Evolutionary conservation across 2,113 vertebrate genomes (phyloP).

Genomic region (Pithys albifrons): DNA sequence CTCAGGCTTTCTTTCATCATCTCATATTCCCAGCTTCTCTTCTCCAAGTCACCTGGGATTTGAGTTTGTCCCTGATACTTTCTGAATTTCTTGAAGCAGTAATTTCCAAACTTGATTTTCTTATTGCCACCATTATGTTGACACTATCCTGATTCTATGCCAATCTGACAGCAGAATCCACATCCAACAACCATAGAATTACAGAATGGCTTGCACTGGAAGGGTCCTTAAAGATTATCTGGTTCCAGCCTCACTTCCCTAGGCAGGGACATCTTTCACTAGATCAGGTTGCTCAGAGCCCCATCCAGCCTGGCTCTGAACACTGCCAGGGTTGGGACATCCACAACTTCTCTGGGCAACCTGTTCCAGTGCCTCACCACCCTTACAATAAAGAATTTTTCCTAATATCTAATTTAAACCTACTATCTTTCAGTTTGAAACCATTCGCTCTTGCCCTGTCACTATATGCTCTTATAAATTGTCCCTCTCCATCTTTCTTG

Average conservation of each 20-base stretch:
- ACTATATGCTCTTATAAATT: background rate
- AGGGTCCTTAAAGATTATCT: background rate
- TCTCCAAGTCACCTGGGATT: background rate
- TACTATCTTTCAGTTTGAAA: background rate
- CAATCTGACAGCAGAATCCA: background rate
- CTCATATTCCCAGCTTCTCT: background rate
- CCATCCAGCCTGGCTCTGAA: background rate
- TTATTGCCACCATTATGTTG: background rate
- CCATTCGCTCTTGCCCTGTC: background rate
- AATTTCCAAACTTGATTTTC: background rate
- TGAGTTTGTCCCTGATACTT: background rate
- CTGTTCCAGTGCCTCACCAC: background rate
- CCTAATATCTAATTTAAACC: background rate
- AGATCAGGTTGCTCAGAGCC: background rate
- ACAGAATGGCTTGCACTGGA: background rate
- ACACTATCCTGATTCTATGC: background rate
- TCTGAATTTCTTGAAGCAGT: background rate
- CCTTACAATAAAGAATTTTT: background rate
- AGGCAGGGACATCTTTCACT: background rate
- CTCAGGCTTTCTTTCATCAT: background rate
- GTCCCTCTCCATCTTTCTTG: background rate
- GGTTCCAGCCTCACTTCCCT: accelerated
- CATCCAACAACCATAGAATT: background rate
- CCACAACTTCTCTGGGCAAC: background rate
- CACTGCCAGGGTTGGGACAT: background rate